Conservation (phyloP, 2,797 vertebrate genomes). For the Rhynchonycteris naso region DNA sequence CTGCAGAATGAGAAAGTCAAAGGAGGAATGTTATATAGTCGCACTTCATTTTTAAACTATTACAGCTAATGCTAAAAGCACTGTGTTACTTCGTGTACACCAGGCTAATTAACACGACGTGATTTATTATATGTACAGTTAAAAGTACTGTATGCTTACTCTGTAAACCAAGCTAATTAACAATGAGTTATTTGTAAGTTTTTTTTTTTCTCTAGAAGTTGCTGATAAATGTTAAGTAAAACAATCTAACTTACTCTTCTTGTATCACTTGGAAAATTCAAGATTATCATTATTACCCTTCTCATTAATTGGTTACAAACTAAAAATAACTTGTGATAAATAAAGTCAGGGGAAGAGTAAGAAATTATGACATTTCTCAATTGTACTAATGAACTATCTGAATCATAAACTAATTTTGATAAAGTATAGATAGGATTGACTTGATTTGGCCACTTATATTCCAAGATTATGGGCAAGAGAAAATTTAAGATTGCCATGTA, state of each 20-base stretch:
- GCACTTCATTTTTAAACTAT: constrained; percentile 21
- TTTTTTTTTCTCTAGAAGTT: constrained; percentile 28
- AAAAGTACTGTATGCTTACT: background rate
- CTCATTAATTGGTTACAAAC: constrained; percentile 29
- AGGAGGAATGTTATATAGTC: background rate
- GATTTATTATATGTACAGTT: background rate
- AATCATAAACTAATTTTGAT: constrained; percentile 59
- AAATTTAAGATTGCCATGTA: constrained; percentile 46
- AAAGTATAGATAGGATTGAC: background rate
- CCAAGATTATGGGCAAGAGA: background rate
- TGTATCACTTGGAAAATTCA: background rate
- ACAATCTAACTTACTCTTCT: constrained; percentile 27
- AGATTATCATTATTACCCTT: constrained; percentile 19
- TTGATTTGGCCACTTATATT: constrained; percentile 25
- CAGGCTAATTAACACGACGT: background rate
- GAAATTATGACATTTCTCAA: constrained; percentile 25
- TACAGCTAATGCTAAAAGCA: constrained; percentile 17
- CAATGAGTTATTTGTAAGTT: constrained; percentile 11
- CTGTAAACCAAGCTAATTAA: constrained; percentile 1
- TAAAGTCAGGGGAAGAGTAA: constrained; percentile 20
- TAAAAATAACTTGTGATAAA: constrained; percentile 55
- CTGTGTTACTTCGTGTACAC: background rate
- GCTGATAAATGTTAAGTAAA: constrained; percentile 35
- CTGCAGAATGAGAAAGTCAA: background rate
- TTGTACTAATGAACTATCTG: constrained; percentile 22